Base-by-base conservation (phyloP, 2,888 invertebrate species). In the Masnerella sp. region DNA sequence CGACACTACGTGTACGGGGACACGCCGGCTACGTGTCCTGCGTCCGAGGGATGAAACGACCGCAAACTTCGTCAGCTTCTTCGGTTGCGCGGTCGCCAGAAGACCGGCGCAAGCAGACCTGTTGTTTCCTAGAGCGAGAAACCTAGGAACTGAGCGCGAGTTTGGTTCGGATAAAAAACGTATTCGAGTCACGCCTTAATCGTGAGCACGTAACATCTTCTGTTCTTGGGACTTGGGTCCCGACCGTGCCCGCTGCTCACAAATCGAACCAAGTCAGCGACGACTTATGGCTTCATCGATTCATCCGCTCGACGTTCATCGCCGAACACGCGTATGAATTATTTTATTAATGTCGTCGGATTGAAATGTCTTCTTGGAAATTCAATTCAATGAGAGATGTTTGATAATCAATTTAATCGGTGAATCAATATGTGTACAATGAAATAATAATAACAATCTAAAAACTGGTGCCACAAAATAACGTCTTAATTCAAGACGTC, bases 161-260 rank as follows among this genome's bases (percentile, higher is more conserved):
- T 32, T 7, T 9, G 20, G 51, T 40, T 45, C 51, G 12, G 38
- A 61, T 12, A 36, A 30, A 7, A 7, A 61, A 67, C 54, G 70
- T 69, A 82, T 83, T 81, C 83, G 74, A 75, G 78, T 80, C 83
- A 83, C 83, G 82, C 68, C 64, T 54, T 61, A 80, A 74, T 56
- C 77, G 80, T 81, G 79, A 81, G 85, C 85, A 85, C 85, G 85
- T 85, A 86, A 86, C 85, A 85, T 86, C 85, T 86, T 84, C 84
- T 85, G 82, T 86, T 85, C 86, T 83, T 81, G 81, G 83, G 86
- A 85, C 81, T 79, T 77, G 80, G 77, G 77, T 75, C 79, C 32
- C 43, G 18, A 58, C 36, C 40, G 17, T 25, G 22, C 51, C 11
- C 17, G 43, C 59, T 45, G 45, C 12, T 45, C 59, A 45, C 34